phyloP scores from a whole-genome alignment of 2,113 vertebrate genomes.

The Crocuta crocuta region DNA sequence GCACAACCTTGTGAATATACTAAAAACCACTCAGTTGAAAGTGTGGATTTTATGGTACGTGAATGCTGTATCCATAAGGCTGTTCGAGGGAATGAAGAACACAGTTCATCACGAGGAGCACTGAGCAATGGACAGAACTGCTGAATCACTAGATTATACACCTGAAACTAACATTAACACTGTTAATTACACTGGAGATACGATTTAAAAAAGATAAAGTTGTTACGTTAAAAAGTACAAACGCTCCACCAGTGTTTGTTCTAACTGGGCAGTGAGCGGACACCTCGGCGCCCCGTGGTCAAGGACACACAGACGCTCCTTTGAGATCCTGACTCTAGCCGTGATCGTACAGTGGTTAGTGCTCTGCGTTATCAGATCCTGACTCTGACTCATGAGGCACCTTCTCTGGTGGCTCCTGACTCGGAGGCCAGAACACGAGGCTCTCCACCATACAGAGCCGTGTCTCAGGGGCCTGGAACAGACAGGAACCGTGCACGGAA shows the following conservation, averaged over 20 bases:
- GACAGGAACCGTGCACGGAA: rapidly evolving
- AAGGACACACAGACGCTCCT: not conserved
- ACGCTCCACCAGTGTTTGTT: rapidly evolving
- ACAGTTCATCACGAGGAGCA: not conserved
- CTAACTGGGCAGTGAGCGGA: not conserved
- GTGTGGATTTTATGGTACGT: not conserved
- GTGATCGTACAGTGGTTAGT: too few species aligned
- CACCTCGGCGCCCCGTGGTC: not conserved
- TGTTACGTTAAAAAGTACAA: not conserved
- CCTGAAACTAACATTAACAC: not conserved
- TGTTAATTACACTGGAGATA: not conserved
- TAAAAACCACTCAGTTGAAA: not conserved
- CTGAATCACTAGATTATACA: not conserved
- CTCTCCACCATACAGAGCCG: not conserved
- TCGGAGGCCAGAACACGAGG: not conserved
- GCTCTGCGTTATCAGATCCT: not conserved
- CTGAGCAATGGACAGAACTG: not conserved
- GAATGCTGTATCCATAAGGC: not conserved
- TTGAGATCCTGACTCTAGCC: not conserved
- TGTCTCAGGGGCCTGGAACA: not conserved
- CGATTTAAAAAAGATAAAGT: not conserved
- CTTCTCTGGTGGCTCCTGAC: not conserved
- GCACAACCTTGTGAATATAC: not conserved
- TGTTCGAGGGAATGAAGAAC: not conserved
- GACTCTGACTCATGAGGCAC: not conserved